A percentile compares a stretch with the other conserved stretches of the same genome.
phyloP scores from a whole-genome alignment of 35 echinoderm and acorn worm species.

The Diadema setosum region DNA sequence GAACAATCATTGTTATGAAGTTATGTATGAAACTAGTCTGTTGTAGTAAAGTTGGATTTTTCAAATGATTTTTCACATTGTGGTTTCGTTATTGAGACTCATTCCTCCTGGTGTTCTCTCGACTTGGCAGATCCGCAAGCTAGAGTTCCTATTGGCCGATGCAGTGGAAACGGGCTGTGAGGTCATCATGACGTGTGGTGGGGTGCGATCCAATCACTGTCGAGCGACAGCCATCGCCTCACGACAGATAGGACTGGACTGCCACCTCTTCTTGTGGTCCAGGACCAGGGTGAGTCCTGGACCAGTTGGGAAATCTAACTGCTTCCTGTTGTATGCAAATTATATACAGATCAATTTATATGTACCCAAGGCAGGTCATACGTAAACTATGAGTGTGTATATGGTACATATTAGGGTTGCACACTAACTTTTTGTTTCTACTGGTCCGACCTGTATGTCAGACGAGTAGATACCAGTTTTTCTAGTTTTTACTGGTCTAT shows the following conservation, averaged over 20 bases:
- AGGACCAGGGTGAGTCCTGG: neutral
- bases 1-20: neutral
- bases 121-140: slow-evolving; percentile 67
- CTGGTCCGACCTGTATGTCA: too few species aligned
- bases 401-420: too few species aligned
- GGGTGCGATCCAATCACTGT: slow-evolving; percentile 82
- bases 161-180: slow-evolving; percentile 53
- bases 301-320: too few species aligned
- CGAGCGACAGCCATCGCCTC: slow-evolving; percentile 52
- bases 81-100: neutral
- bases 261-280: slow-evolving; percentile 14
- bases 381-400: too few species aligned
- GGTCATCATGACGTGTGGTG: slow-evolving; percentile 72
- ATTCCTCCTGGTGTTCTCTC: neutral
- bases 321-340: too few species aligned
- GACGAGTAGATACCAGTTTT: too few species aligned
- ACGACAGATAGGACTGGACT: slow-evolving; percentile 21
- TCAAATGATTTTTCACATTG: neutral
- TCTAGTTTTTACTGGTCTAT: too few species aligned
- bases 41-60: neutral
- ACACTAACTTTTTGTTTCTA: too few species aligned
- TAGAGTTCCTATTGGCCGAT: slow-evolving; percentile 92
- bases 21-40: neutral
- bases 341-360: too few species aligned
- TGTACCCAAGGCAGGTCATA: too few species aligned